Percentiles rank a stretch among this genome's conserved stretches.
These are phyloP conservation scores for Stenopsyche tienmushanensis DNA, from an alignment of 1,140 invertebrate species.

Conservation along the genomic window DNA sequence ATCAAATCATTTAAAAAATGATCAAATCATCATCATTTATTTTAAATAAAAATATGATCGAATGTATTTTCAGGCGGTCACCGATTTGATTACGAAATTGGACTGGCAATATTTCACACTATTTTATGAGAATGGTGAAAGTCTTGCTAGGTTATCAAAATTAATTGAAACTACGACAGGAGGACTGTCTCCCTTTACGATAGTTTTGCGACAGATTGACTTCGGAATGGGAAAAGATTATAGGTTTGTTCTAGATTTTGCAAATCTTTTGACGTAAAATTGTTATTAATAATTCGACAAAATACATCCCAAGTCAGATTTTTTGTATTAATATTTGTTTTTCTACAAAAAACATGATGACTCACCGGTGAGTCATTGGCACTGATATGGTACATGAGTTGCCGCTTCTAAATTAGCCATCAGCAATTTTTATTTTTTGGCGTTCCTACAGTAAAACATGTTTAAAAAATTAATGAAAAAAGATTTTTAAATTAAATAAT, in stretches of 20 bases:
- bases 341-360: background rate
- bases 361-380: too few species aligned
- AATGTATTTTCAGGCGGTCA: constrained; percentile 54
- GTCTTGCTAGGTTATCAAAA: constrained; percentile 73
- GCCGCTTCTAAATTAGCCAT: too few species aligned
- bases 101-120: constrained; percentile 86
- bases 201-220: constrained; percentile 63
- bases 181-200: constrained; percentile 53
- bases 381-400: too few species aligned
- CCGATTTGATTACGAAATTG: constrained; percentile 72
- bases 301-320: too few species aligned
- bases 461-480: too few species aligned
- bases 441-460: too few species aligned
- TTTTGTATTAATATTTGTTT: too few species aligned
- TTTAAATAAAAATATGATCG: background rate
- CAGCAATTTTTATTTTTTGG: too few species aligned
- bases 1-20: too few species aligned
- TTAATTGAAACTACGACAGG: constrained; percentile 71
- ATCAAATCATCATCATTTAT: constrained; percentile 48
- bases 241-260: constrained; percentile 34
- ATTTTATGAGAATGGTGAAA: constrained; percentile 79
- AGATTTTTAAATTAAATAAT: background rate
- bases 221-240: constrained; percentile 49
- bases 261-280: background rate
- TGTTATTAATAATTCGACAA: too few species aligned